Evolutionary conservation across 2,797 vertebrate genomes (phyloP).

Genomic region (Mus spretus): DNA sequence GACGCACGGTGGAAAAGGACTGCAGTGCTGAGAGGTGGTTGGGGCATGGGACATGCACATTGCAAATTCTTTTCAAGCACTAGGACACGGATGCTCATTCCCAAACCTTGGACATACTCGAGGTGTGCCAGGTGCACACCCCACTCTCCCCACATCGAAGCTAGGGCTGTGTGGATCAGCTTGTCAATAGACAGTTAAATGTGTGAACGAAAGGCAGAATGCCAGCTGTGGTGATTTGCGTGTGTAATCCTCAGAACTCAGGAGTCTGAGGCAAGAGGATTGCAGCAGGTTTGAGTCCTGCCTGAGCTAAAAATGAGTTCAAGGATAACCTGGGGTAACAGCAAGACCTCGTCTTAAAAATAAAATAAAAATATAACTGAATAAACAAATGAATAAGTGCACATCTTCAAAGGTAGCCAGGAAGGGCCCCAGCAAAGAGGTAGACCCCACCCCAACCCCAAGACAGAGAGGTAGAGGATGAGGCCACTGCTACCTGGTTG

Average conservation of each 20-base stretch:
- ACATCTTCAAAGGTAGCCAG: too few relatives aligned
- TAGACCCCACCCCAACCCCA: background rate
- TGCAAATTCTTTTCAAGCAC: background rate
- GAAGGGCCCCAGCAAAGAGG: background rate
- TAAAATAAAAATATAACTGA: background rate
- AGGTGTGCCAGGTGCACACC: background rate
- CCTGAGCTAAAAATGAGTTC: conserved; percentile 12
- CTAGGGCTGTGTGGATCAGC: background rate
- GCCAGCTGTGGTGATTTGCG: too few relatives aligned
- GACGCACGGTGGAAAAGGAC: background rate
- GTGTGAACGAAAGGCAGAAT: background rate
- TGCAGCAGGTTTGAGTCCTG: background rate
- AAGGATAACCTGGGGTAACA: background rate
- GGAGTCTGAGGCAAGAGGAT: background rate
- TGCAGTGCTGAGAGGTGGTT: background rate
- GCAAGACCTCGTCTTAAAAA: background rate
- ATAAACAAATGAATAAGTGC: background rate
- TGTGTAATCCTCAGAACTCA: background rate
- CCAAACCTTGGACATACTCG: background rate
- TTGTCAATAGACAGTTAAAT: background rate
- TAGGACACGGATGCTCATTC: background rate
- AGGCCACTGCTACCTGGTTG: conserved; percentile 66
- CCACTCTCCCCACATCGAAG: background rate
- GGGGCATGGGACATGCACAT: background rate
- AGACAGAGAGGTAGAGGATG: background rate